These are phyloP conservation scores for Cremastinae sp. DNA, from an alignment of 2,888 invertebrate genomes.

Conservation along the genomic window DNA sequence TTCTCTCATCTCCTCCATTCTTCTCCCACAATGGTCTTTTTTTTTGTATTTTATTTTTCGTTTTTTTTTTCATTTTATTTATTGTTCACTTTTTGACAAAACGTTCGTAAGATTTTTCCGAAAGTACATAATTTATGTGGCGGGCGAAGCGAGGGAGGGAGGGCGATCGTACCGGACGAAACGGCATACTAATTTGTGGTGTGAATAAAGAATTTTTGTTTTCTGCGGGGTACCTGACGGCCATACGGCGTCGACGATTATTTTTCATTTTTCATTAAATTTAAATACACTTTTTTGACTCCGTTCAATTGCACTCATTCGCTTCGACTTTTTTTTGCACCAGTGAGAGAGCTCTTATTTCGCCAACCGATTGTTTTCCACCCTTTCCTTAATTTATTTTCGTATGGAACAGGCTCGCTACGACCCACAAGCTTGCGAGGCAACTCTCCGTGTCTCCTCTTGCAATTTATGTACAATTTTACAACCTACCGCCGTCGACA, in stretches of 20 bases:
- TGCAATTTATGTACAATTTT: slow-evolving; percentile 84
- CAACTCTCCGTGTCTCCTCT: slow-evolving; percentile 81
- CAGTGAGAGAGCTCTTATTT: slow-evolving; percentile 69
- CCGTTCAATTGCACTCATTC: slow-evolving; percentile 44
- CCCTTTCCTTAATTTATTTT: slow-evolving; percentile 42
- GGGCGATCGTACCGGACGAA: slow-evolving; percentile 68
- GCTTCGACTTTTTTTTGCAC: slow-evolving; percentile 57
- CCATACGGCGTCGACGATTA: slow-evolving; percentile 65
- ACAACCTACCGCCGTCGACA: slow-evolving; percentile 81
- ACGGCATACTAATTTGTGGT: slow-evolving; percentile 70
- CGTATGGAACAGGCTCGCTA: slow-evolving; percentile 67
- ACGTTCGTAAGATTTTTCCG: slow-evolving; percentile 31
- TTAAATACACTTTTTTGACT: slow-evolving; percentile 46
- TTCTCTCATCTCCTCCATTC: no score
- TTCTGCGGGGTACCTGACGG: slow-evolving; percentile 63
- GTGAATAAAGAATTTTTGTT: slow-evolving; percentile 68
- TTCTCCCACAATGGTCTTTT: no score
- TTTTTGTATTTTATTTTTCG: slow-evolving; percentile 24
- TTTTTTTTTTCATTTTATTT: slow-evolving; percentile 24
- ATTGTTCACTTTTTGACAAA: slow-evolving; percentile 13
- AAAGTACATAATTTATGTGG: slow-evolving; percentile 34
- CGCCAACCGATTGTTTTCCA: slow-evolving; percentile 37
- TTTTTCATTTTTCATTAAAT: slow-evolving; percentile 38
- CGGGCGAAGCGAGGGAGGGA: slow-evolving; percentile 63
- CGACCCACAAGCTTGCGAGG: slow-evolving; percentile 75